Base-by-base conservation (phyloP, 2,888 invertebrate species). In the Trypoxylon attenuatum region DNA sequence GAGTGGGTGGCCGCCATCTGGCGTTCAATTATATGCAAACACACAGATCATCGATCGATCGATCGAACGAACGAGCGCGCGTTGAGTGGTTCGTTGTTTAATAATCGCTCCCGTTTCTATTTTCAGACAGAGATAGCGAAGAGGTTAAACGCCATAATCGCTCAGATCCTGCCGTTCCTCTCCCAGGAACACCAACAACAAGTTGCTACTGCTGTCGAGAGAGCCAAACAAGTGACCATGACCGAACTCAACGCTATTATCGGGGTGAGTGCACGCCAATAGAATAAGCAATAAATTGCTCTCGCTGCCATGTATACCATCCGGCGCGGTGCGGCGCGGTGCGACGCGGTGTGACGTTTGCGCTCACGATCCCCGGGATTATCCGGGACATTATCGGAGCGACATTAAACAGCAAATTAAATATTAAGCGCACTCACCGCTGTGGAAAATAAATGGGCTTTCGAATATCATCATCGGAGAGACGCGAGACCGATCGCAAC, bases 151-250 rank as follows among this genome's bases (percentile, higher is more conserved):
- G 95, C 96, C 79, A 96, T 97, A 86, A 95, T 96, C 87, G 95
- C 94, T 80, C 96, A 97, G 90, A 94, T 97, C 84, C 91, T 97
- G 87, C 97, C 96, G 80, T 96, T 95, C 88, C 91, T 98, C 80
- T 95, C 96, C 49, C 94, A 94, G 89, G 96, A 94, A 88, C 94
- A 94, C 86, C 97, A 97, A 87, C 95, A 96, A 89, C 96, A 96
- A 89, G 97, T 97, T 72, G 95, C 95, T 42, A 93, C 94, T 67
- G 96, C 97, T 5, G 95, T 97, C 71, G 97, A 98, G 87, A 89
- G 97, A 82, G 97, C 97, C 82, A 97, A 97, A 89, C 96, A 97
- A 90, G 95, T 98, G 86, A 96, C 95, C 82, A 96, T 96, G 95
- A 94, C 95, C 69, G 97, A 97, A 89, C 91, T 97, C 75, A 96